Evolutionary conservation across 2,888 invertebrate species (phyloP), one percentile per base, ranked within the genome.

Genomic region (Branchellion lobata): DNA sequence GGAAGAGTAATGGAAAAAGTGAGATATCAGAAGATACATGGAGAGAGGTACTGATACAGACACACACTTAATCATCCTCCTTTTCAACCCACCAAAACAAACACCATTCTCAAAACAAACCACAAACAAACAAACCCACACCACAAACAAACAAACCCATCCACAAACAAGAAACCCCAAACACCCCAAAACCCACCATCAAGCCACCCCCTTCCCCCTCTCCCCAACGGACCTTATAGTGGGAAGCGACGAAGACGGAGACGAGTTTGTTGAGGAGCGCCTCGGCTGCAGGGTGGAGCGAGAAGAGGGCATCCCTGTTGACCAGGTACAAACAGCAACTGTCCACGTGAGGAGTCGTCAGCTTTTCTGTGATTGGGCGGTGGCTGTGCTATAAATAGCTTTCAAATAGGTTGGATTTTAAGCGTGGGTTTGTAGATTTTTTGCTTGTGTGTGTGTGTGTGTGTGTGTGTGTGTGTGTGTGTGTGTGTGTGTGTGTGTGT

Each of bases 191-290:
- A 5, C 40, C 5, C 40, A 40, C 40, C 40, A 40, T 14, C 40
- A 5, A 40, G 8, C 40, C 14, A 5, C 5, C 40, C 40, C 5
- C 40, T 8, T 14, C 40, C 5, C 40, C 5, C 40, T 14, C 5
- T 24, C 14, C 11, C 31, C 14, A 1, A 29, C 14, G 3, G 83
- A 89, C 93, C 90, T 98, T 99, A 87, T 99, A 99, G 89, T 99
- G 99, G 5, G 98, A 97, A 0, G 99, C 92, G 0, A 98, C 98
- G 86, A 95, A 97, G 68, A 99, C 91, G 21, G 95, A 91, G 83
- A 99, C 94, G 14, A 99, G 87, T 81, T 94, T 90, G 84, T 97
- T 96, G 14, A 99, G 89, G 88, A 99, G 98, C 1, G 92, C 91
- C 83, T 90, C 90, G 0, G 89, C 88, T 8, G 95, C 95, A 85